Conservation (phyloP, 2,113 vertebrate genomes). For the Psilopsiagon aurifrons region DNA sequence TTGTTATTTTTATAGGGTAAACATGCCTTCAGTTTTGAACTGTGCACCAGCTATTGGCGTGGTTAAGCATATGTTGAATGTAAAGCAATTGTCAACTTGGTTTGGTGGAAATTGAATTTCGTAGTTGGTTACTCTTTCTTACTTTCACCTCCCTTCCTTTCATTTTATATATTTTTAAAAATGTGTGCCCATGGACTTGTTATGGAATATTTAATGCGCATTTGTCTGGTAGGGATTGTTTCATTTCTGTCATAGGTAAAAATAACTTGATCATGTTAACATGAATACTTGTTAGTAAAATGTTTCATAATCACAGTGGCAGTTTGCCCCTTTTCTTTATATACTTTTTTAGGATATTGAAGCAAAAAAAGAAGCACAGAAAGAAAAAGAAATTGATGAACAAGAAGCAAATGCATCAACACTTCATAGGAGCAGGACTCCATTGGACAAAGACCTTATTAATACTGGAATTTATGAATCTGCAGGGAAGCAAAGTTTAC, state of each 20-base stretch:
- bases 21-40: not conserved
- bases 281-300: not conserved
- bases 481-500: slow-evolving; percentile 92
- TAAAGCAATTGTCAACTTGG: not conserved
- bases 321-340: not conserved
- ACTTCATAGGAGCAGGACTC: slow-evolving; percentile 89
- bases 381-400: slow-evolving; percentile 98
- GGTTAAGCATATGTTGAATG: not conserved
- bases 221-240: not conserved
- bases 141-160: not conserved
- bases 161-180: not conserved
- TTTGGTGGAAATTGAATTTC: not conserved
- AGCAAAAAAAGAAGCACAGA: slow-evolving; percentile 98
- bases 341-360: slow-evolving; percentile 88
- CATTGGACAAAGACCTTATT: slow-evolving; percentile 96
- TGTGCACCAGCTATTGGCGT: not conserved
- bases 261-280: not conserved
- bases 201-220: fast-evolving
- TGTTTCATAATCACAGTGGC: not conserved
- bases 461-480: slow-evolving; percentile 97
- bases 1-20: not conserved
- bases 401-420: slow-evolving; percentile 94
- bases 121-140: not conserved
- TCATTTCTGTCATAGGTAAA: not conserved
- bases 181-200: fast-evolving